Evolutionary conservation across 1,140 invertebrate species (phyloP), one percentile per base, ranked within the genome.

Genomic region (Campoletis sonorensis): DNA sequence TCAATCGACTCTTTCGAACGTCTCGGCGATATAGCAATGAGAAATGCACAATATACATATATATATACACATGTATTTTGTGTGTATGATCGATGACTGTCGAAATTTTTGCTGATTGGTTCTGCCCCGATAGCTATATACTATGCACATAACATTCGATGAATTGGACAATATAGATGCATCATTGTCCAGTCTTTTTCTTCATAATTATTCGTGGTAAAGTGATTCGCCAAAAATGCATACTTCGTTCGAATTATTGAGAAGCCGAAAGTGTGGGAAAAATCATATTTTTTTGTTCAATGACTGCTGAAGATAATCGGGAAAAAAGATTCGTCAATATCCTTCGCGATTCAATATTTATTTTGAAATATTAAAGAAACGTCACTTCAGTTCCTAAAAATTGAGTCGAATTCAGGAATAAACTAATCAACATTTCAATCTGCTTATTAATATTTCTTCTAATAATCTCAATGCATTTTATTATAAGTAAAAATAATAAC

Each of bases 51-150:
- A 23, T 64, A 27, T 64, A 27, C 27, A 26, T 64, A 26, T 64
- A 27, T 26, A 64, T 64, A 64, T 64, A 23, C 23, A 26, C 21
- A 27, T 70, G 45, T 73, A 79, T 4, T 4, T 37, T 37, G 5
- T 64, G 23, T 26, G 23, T 64, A 64, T 88, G 87, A 89, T 89
- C 84, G 87, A 88, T 89, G 86, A 88, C 84, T 82, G 68, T 82
- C 80, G 81, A 88, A 87, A 88, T 85, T 77, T 23, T 33, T 83
- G 82, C 80, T 83, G 83, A 88, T 88, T 86, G 84, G 61, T 64
- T 64, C 61, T 64, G 61, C n/a, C 87, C 81, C 68, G 51, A 49
- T 49, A 18, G 18, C 15, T 73, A 73, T 51, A 49, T 73, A 73
- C 16, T 40, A 58, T 21, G 49, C 30, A 64, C 30, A 21, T 30